A percentile compares a stretch with the other conserved stretches of the same genome.
Evolutionary conservation across 1,140 invertebrate species (phyloP).

Genomic region (Papilio glaucus): DNA sequence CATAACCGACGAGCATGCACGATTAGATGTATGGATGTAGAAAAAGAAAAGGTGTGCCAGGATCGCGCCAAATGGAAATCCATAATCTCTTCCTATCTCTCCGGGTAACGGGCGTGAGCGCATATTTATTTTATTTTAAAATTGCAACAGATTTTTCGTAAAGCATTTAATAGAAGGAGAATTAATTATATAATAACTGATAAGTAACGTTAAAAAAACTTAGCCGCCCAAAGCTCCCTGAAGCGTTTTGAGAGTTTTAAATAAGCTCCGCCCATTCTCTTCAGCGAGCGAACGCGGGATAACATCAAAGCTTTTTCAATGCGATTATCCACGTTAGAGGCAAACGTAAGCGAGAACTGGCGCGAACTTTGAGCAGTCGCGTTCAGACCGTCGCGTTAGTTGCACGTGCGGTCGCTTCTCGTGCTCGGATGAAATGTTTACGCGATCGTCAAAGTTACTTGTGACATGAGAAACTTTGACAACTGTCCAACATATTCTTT

Average conservation of each 20-base stretch:
- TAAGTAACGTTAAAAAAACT: not conserved
- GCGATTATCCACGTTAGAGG: slow-evolving; percentile 41
- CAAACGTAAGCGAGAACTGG: slow-evolving; percentile 3
- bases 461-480: slow-evolving; percentile 53
- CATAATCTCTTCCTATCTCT: no score
- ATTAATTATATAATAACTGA: not conserved
- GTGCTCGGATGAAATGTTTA: slow-evolving; percentile 61
- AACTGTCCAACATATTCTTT: slow-evolving; percentile 45
- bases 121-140: no score
- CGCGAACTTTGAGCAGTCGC: slow-evolving; percentile 58
- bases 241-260: slow-evolving; percentile 4
- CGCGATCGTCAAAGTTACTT: slow-evolving; percentile 59
- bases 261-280: slow-evolving; percentile 63
- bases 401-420: slow-evolving; percentile 40
- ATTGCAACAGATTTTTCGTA: no score
- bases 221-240: slow-evolving; percentile 45
- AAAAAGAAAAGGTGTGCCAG: no score
- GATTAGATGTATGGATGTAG: no score
- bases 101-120: no score
- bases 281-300: slow-evolving; percentile 57
- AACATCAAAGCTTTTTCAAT: slow-evolving; percentile 51
- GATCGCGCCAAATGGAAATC: no score
- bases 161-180: no score
- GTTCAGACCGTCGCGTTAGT: slow-evolving; percentile 49
- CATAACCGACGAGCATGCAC: no score